Percentiles rank a stretch among this genome's conserved stretches.
phyloP scores from a whole-genome alignment of 2,888 invertebrate species.

The Macaria notata region DNA sequence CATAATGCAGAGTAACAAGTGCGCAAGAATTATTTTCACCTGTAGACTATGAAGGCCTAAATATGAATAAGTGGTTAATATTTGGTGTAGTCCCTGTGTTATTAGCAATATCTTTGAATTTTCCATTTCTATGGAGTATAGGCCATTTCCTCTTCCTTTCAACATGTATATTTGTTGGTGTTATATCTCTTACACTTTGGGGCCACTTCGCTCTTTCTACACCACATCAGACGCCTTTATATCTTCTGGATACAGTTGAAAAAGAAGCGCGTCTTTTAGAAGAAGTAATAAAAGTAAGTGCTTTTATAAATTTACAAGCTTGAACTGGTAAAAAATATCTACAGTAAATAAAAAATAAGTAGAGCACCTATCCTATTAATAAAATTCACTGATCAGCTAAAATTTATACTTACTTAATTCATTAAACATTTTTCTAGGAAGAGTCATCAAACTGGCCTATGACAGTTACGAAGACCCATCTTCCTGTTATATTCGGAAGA shows the following conservation, averaged over 20 bases:
- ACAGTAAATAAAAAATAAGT: no score
- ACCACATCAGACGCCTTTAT: constrained; percentile 84
- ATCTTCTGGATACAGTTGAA: constrained; percentile 81
- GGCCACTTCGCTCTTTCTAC: constrained; percentile 85
- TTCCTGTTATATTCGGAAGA: constrained; percentile 91
- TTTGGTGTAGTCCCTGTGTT: constrained; percentile 51
- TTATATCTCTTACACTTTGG: constrained; percentile 76
- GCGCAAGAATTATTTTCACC: constrained; percentile 1
- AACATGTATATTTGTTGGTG: constrained; percentile 49
- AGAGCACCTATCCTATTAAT: no score
- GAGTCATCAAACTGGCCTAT: constrained; percentile 69
- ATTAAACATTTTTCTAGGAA: constrained; percentile 49
- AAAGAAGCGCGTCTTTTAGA: constrained; percentile 84
- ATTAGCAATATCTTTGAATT: constrained; percentile 58
- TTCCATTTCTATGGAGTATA: constrained; percentile 58
- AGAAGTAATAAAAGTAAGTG: constrained; percentile 82
- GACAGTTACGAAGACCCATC: constrained; percentile 74
- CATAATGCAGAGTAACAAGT: background rate
- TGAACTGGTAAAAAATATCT: no score
- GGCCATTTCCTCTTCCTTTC: constrained; percentile 56
- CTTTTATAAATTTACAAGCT: no score
- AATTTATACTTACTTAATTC: background rate
- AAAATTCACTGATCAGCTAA: no score
- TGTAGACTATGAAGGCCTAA: constrained; percentile 15
- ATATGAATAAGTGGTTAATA: constrained; percentile 52